A percentile compares a stretch with the other conserved stretches of the same genome.
Conservation (phyloP, 1,140 invertebrate genomes). For the honey bee (Apis mellifera) region Amel_HAv3.1 CM009936.2:9719001-9719500, state of each 20-base stretch:
- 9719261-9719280: not conserved
- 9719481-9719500: slow-evolving; percentile 6
- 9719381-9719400: slow-evolving; percentile 60
- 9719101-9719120: slow-evolving; percentile 79
- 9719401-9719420: slow-evolving; percentile 61
- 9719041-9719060: slow-evolving; percentile 89
- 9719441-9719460: slow-evolving; percentile 71
- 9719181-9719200: slow-evolving; percentile 57
- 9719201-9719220: slow-evolving; percentile 26
- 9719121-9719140: slow-evolving; percentile 79
- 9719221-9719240: slow-evolving; percentile 26
- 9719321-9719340: slow-evolving; percentile 36
- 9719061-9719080: slow-evolving; percentile 81
- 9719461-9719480: slow-evolving; percentile 62
- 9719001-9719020: slow-evolving; percentile 86
- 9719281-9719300: not conserved
- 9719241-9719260: not conserved
- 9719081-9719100: slow-evolving; percentile 66
- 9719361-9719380: slow-evolving; percentile 46
- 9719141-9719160: slow-evolving; percentile 52
- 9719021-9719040: slow-evolving; percentile 86
- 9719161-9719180: slow-evolving; percentile 60
- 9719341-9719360: slow-evolving; percentile 49
- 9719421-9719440: slow-evolving; percentile 63
- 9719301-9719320: slow-evolving; percentile 3